Evolutionary conservation across 2,888 invertebrate species (phyloP).

Genomic region (Encarsia formosa): DNA sequence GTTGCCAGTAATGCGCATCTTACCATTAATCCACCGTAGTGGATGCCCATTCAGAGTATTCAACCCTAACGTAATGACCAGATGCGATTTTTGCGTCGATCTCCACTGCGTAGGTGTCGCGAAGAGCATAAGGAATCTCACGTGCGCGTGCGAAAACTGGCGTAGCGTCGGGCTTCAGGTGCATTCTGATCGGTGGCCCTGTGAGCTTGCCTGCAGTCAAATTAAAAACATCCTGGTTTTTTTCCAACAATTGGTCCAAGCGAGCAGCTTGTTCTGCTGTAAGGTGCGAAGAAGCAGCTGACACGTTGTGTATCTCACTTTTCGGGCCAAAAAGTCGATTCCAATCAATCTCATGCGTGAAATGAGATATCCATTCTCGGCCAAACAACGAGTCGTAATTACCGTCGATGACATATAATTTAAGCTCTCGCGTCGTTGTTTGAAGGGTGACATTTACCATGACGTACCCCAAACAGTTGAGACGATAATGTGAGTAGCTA

Average conservation of each 20-base stretch:
- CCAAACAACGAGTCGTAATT: slow-evolving; percentile 16
- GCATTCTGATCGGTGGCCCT: slow-evolving; percentile 5
- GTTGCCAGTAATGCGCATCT: not conserved
- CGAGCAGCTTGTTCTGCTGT: not conserved
- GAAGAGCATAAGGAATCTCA: slow-evolving; percentile 10
- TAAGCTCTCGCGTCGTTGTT: not conserved
- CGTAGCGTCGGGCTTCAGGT: not conserved
- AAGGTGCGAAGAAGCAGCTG: not conserved
- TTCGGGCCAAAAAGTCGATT: not conserved
- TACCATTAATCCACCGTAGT: not conserved
- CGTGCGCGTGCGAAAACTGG: slow-evolving; percentile 11
- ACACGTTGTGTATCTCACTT: not conserved
- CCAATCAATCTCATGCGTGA: slow-evolving; percentile 14
- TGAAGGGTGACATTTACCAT: slow-evolving; percentile 9
- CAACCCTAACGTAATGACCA: not conserved
- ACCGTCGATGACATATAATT: slow-evolving; percentile 17
- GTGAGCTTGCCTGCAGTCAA: slow-evolving; percentile 8
- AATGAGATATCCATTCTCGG: slow-evolving; percentile 17
- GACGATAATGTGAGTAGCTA: slow-evolving; percentile 19
- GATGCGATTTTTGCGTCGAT: slow-evolving; percentile 5
- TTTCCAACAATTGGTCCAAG: not conserved
- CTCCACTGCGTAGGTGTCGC: not conserved
- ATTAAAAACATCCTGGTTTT: slow-evolving; percentile 13
- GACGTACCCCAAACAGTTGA: slow-evolving; percentile 9
- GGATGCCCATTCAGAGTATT: not conserved